These are phyloP conservation scores for Drosophila guanche DNA, from an alignment of 1,140 invertebrate species.

Conservation along the genomic window DNA sequence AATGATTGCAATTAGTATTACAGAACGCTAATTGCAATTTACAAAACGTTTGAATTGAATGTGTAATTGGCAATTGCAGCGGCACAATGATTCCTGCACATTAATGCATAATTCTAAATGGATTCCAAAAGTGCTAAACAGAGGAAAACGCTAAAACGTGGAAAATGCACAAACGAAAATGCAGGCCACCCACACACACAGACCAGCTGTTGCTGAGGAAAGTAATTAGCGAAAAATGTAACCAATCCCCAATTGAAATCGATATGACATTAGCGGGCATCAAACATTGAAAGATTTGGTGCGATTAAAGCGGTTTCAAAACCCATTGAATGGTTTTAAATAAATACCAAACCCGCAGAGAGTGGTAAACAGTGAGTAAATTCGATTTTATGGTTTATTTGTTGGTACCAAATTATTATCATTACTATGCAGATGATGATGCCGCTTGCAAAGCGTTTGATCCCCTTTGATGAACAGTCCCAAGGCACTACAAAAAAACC, in stretches of 20 bases:
- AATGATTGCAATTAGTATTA: conserved; percentile 62
- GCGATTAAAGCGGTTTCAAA: not conserved
- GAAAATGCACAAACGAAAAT: conserved; percentile 32
- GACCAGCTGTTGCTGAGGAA: conserved; percentile 20
- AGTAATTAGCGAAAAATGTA: no score
- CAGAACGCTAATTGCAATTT: conserved; percentile 75
- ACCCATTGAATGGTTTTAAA: not conserved
- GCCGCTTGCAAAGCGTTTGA: conserved; percentile 46
- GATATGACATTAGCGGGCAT: no score
- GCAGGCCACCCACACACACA: not conserved
- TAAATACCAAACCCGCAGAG: not conserved
- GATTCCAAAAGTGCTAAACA: conserved; percentile 37
- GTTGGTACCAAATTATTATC: conserved; percentile 2
- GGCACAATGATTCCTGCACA: conserved; percentile 54
- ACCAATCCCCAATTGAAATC: no score
- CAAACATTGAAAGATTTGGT: not conserved
- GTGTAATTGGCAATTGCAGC: conserved; percentile 63
- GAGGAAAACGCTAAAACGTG: conserved; percentile 14
- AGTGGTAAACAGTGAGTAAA: conserved; percentile 2
- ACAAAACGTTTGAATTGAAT: conserved; percentile 72
- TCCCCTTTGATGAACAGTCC: conserved; percentile 58
- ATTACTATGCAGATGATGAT: conserved; percentile 36
- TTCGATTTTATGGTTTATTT: not conserved
- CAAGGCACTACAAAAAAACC: conserved; percentile 18
- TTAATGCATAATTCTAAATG: conserved; percentile 56